Evolutionary conservation across 2,888 invertebrate genomes (phyloP), one percentile per base, ranked within the genome.

Genomic region (Molanna angustata): DNA sequence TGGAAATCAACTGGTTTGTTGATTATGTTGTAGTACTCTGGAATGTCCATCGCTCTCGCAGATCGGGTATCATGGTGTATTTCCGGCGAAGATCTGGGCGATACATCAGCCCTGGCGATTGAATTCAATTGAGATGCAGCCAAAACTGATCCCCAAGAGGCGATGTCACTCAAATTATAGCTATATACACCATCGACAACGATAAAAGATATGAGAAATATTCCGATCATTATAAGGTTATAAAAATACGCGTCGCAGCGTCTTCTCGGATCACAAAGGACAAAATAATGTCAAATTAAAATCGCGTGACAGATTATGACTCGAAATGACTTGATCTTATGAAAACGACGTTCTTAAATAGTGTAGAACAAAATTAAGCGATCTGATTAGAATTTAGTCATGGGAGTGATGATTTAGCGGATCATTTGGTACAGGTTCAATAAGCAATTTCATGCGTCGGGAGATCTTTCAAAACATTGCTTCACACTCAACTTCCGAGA

Each of bases 331-430:
- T 32, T 40, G 6, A 31, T 13, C n/a, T 40, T 40, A 17, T 31
- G n/a, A 1, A 18, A 31, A 22, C 40, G n/a, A 20, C 35, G 33
- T 39, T 52, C 46, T 52, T 52, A 52, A 46, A 52, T 52, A 52
- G 32, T 17, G 39, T 37, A 14, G 31, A n/a, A n/a, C n/a, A n/a
- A n/a, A n/a, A 51, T 41, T 22, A n/a, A 27, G 22, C 33, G 27
- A 46, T 40, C 1, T 20, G 20, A 52, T 52, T 43, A 16, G 52
- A 9, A n/a, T 37, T 20, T 41, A 31, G 46, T 46, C 52, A 33
- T n/a, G 39, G 37, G 14, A 18, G 18, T 11, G n/a, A 27, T 16
- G 19, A 32, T 19, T 31, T 14, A 19, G 40, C 40, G 27, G 31
- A 47, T 47, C 47, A 35, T 21, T 39, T 32, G 4, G 20, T 27